phyloP scores from a whole-genome alignment of 1,140 invertebrate genomes.

The Conus ventricosus region DNA sequence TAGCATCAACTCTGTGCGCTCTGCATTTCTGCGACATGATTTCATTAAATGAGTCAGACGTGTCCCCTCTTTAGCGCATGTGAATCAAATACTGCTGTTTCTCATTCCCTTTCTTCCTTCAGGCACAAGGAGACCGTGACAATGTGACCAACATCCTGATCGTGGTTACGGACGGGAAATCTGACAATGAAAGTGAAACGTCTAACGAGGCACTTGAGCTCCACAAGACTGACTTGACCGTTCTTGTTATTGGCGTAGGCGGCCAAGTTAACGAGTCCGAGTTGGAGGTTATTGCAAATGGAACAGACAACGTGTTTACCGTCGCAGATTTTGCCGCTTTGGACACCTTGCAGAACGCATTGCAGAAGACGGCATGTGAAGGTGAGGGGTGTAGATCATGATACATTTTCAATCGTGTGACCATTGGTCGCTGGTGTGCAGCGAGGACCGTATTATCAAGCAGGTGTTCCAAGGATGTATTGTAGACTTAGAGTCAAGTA shows the following conservation, averaged over 20 bases:
- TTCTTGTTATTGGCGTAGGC: slow-evolving; percentile 61
- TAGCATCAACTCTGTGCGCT: too few species aligned
- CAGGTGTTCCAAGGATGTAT: too few species aligned
- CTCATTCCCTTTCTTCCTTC: neutral
- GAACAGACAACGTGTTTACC: slow-evolving; percentile 50
- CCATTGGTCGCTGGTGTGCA: too few species aligned
- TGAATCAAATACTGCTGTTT: too few species aligned
- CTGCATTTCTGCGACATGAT: too few species aligned
- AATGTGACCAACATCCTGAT: slow-evolving; percentile 58
- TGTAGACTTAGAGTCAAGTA: too few species aligned
- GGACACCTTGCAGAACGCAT: slow-evolving; percentile 50
- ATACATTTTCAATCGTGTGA: too few species aligned
- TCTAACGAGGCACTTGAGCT: slow-evolving; percentile 38
- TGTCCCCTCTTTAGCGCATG: too few species aligned
- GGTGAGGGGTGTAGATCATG: slow-evolving; percentile 31
- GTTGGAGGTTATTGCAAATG: slow-evolving; percentile 8
- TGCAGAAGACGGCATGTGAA: slow-evolving; percentile 60
- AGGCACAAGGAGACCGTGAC: slow-evolving; percentile 6
- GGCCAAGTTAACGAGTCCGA: slow-evolving; percentile 48
- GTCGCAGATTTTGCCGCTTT: slow-evolving; percentile 56
- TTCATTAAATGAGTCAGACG: too few species aligned
- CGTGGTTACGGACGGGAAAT: slow-evolving; percentile 60
- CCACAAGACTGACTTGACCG: slow-evolving; percentile 48
- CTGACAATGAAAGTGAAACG: slow-evolving; percentile 45
- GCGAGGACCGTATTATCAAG: too few species aligned